These are phyloP conservation scores for Tribolium madens DNA, from an alignment of 1,140 invertebrate genomes.

Conservation along the genomic window DNA sequence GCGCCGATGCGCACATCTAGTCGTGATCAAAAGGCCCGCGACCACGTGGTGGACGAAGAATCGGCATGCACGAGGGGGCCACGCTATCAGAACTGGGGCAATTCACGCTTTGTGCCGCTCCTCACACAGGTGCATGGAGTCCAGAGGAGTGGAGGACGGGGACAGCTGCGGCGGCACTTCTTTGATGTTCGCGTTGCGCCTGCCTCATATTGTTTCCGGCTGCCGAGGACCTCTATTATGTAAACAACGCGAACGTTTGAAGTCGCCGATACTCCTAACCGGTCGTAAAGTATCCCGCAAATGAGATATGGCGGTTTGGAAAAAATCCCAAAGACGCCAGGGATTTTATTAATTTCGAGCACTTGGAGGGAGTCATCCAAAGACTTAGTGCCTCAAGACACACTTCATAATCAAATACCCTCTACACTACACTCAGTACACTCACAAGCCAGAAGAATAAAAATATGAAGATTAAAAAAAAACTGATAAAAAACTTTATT, in stretches of 20 bases:
- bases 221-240: constrained; percentile 67
- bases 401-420: no score
- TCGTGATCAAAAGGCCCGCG: constrained; percentile 49
- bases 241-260: constrained; percentile 66
- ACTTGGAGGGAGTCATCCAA: not conserved
- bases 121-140: constrained; percentile 35
- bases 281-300: constrained; percentile 64
- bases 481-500: no score
- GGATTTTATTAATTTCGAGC: not conserved
- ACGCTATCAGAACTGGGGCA: constrained; percentile 58
- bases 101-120: constrained; percentile 55
- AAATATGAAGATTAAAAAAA: no score
- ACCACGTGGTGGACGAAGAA: constrained; percentile 51
- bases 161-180: constrained; percentile 54
- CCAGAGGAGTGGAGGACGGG: constrained; percentile 34
- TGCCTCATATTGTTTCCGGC: constrained; percentile 66
- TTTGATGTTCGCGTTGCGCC: constrained; percentile 62
- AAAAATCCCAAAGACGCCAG: not conserved
- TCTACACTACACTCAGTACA: no score
- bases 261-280: constrained; percentile 62
- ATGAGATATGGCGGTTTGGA: constrained; percentile 57
- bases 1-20: constrained; percentile 16
- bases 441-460: no score
- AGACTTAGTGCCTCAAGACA: no score
- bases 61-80: constrained; percentile 39